phyloP scores from a whole-genome alignment of 2,888 invertebrate genomes.

The Mimachlamys varia region DNA sequence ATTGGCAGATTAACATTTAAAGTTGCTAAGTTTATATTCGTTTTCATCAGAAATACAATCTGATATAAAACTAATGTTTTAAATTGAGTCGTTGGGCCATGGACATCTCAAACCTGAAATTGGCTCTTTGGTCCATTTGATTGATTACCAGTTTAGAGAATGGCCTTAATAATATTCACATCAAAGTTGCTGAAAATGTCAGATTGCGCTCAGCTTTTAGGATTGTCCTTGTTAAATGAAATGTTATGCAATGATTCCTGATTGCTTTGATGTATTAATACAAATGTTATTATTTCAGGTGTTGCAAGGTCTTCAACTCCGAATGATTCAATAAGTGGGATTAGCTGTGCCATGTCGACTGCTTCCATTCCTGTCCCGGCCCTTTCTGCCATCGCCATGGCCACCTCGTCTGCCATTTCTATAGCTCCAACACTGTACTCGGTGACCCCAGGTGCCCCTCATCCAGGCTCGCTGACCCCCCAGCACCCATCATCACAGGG shows the following conservation, averaged over 20 bases:
- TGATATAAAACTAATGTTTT: too few relatives aligned
- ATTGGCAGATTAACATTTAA: too few relatives aligned
- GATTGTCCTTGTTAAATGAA: too few relatives aligned
- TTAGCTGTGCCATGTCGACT: conserved; percentile 41
- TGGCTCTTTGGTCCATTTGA: too few relatives aligned
- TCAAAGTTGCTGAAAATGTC: too few relatives aligned
- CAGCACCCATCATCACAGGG: conserved; percentile 38
- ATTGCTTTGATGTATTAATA: not conserved
- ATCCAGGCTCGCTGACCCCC: conserved; percentile 47
- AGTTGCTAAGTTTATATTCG: too few relatives aligned
- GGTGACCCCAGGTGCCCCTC: not conserved
- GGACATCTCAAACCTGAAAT: too few relatives aligned
- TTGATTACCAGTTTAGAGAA: too few relatives aligned
- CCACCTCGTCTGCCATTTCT: conserved; percentile 38
- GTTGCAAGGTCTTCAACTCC: conserved; percentile 45
- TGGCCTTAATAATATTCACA: too few relatives aligned
- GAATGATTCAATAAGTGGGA: conserved; percentile 40
- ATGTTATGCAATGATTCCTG: not conserved
- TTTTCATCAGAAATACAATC: too few relatives aligned
- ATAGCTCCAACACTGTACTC: conserved; percentile 43
- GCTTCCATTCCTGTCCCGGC: conserved; percentile 49
- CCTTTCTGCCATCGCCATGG: conserved; percentile 43
- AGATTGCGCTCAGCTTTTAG: too few relatives aligned
- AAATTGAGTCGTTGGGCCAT: too few relatives aligned
- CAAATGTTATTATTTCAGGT: conserved; percentile 36